Percentiles rank a stretch among this genome's conserved stretches.
These are phyloP conservation scores for Tapirus terrestris DNA, from an alignment of 2,113 vertebrate species.

Conservation along the genomic window DNA sequence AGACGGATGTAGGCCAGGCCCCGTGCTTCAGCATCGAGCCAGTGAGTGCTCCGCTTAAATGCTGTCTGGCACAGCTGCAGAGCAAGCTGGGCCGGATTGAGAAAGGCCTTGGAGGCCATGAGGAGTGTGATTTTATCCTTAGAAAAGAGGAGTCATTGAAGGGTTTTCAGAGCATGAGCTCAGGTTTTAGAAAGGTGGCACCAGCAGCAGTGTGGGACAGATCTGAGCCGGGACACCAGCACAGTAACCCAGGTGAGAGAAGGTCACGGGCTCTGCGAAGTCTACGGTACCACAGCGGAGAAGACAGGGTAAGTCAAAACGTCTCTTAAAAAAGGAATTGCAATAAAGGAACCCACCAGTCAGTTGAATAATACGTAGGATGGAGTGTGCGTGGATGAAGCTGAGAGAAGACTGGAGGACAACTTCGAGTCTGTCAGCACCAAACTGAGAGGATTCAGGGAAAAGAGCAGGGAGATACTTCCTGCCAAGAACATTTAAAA, in stretches of 20 bases:
- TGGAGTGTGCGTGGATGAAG: neutral
- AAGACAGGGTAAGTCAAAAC: neutral
- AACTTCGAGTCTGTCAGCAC: neutral
- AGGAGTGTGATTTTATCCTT: neutral
- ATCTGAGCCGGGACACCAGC: no score
- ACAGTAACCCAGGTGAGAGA: neutral
- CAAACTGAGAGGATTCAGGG: neutral
- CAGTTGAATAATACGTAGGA: accelerated
- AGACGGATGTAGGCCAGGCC: neutral
- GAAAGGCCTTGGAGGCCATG: neutral
- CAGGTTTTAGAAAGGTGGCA: neutral
- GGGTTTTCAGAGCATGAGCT: neutral
- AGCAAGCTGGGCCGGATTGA: neutral
- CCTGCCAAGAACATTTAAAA: neutral
- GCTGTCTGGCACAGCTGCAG: neutral
- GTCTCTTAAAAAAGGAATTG: neutral
- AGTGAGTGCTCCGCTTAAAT: neutral
- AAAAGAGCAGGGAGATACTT: neutral
- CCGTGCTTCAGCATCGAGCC: accelerated
- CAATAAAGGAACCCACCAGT: neutral
- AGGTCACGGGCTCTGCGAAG: neutral
- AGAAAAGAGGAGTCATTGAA: neutral
- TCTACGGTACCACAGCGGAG: no score
- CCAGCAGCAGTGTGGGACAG: no score
- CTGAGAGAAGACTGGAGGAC: neutral